A percentile compares a stretch with the other conserved stretches of the same genome.
These are phyloP conservation scores for Zophobas atratus DNA, from an alignment of 1,140 invertebrate species.

Conservation along the genomic window DNA sequence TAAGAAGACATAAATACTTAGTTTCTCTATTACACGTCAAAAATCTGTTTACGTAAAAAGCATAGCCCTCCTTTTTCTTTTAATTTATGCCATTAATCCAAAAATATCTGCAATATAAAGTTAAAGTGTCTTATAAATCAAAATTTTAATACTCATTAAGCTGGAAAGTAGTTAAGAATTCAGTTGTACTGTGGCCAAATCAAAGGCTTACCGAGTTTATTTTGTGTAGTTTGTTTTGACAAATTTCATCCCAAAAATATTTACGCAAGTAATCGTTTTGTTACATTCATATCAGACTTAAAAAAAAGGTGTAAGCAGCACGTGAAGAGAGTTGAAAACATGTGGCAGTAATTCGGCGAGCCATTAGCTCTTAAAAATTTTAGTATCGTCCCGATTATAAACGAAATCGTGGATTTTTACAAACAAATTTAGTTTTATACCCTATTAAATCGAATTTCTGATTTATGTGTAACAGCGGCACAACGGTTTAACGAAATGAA, in stretches of 20 bases:
- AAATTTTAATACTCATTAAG: constrained; percentile 41
- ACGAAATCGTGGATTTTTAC: constrained; percentile 51
- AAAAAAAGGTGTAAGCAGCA: constrained; percentile 7
- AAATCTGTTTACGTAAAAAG: neutral
- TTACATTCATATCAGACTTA: constrained; percentile 1
- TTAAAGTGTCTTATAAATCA: constrained; percentile 36
- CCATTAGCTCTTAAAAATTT: constrained; percentile 51
- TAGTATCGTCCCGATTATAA: constrained; percentile 51
- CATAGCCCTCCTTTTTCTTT: constrained; percentile 10
- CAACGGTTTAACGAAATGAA: constrained; percentile 18
- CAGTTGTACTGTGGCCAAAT: constrained; percentile 23
- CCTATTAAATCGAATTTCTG: constrained; percentile 53
- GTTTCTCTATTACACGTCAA: neutral
- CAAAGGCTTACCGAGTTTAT: constrained; percentile 9
- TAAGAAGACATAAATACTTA: too few species aligned
- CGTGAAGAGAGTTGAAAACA: constrained; percentile 46
- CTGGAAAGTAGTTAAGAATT: constrained; percentile 6
- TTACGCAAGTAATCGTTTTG: neutral
- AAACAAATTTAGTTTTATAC: constrained; percentile 56
- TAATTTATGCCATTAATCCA: constrained; percentile 37
- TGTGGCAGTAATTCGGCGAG: constrained; percentile 52
- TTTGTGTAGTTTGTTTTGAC: constrained; percentile 16
- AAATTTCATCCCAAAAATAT: constrained; percentile 1
- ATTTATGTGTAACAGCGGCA: constrained; percentile 53
- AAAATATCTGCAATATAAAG: constrained; percentile 33